These are phyloP conservation scores for Papilio gigon DNA, from an alignment of 2,888 invertebrate species.

Conservation along the genomic window DNA sequence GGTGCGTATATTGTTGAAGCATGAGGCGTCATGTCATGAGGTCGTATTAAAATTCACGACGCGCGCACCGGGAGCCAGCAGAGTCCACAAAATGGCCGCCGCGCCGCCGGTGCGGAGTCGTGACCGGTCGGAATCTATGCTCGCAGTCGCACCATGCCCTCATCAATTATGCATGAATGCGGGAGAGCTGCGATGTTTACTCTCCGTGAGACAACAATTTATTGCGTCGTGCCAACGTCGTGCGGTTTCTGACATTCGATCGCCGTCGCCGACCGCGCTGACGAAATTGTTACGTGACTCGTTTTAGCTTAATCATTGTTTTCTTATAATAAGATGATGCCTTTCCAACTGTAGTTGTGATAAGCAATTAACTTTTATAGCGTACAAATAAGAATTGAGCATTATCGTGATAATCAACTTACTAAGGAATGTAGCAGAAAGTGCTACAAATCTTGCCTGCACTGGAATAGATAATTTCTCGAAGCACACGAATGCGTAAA, in stretches of 20 bases:
- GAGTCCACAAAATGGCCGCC: slow-evolving; percentile 80
- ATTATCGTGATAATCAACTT: not conserved
- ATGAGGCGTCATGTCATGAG: slow-evolving; percentile 60
- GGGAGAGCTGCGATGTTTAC: slow-evolving; percentile 79
- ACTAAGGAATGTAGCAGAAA: not conserved
- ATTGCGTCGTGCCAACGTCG: slow-evolving; percentile 79
- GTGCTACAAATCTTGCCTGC: not conserved
- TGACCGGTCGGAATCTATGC: slow-evolving; percentile 79
- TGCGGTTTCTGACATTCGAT: slow-evolving; percentile 80
- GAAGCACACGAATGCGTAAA: not conserved
- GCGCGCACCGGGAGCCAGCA: slow-evolving; percentile 67
- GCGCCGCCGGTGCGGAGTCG: slow-evolving; percentile 71
- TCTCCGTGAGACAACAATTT: slow-evolving; percentile 80
- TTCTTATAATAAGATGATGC: slow-evolving; percentile 30
- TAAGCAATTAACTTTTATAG: not conserved
- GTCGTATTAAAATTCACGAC: slow-evolving; percentile 74
- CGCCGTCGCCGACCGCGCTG: slow-evolving; percentile 60
- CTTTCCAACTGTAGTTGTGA: not conserved
- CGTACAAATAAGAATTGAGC: not conserved
- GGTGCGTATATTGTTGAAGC: slow-evolving; percentile 43
- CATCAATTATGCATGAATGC: slow-evolving; percentile 82
- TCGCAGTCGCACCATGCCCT: slow-evolving; percentile 74
- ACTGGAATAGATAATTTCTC: not conserved
- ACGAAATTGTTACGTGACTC: slow-evolving; percentile 56
- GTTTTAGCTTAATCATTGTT: slow-evolving; percentile 32